phyloP scores from a whole-genome alignment of 2,888 invertebrate genomes.

The Agrilus biguttatus region DNA sequence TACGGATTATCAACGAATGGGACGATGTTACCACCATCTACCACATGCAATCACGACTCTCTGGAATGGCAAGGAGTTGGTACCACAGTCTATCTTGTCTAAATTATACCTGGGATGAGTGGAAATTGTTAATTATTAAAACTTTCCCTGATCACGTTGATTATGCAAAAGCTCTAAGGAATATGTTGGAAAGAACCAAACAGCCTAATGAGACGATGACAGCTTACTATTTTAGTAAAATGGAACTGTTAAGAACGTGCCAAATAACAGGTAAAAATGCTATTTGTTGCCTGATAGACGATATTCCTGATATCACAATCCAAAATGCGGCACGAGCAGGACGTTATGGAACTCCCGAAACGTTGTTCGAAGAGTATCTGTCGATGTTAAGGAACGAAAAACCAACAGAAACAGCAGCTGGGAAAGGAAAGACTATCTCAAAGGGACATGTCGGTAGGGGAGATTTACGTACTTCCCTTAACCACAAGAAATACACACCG shows the following conservation, averaged over 20 bases:
- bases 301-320: slow-evolving; percentile 5
- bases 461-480: too few relatives aligned
- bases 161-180: too few relatives aligned
- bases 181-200: too few relatives aligned
- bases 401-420: too few relatives aligned
- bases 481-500: too few relatives aligned
- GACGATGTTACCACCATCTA: slow-evolving; percentile 9
- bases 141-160: too few relatives aligned
- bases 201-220: slow-evolving; percentile 7
- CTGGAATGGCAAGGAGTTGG: slow-evolving; percentile 12
- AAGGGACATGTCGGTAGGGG: too few relatives aligned
- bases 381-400: not conserved
- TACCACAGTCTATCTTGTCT: too few relatives aligned
- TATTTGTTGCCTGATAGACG: slow-evolving; percentile 9
- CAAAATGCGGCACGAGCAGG: slow-evolving; percentile 8
- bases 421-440: too few relatives aligned
- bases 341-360: slow-evolving; percentile 4
- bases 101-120: too few relatives aligned
- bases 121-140: too few relatives aligned
- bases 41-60: slow-evolving; percentile 10
- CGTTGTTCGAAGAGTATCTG: slow-evolving; percentile 4
- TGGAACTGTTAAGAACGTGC: slow-evolving; percentile 9
- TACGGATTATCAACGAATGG: slow-evolving; percentile 9
- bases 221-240: slow-evolving; percentile 12
- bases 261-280: slow-evolving; percentile 7